These are phyloP conservation scores for Euplagia quadripunctaria DNA, from an alignment of 2,888 invertebrate genomes.

Conservation along the genomic window DNA sequence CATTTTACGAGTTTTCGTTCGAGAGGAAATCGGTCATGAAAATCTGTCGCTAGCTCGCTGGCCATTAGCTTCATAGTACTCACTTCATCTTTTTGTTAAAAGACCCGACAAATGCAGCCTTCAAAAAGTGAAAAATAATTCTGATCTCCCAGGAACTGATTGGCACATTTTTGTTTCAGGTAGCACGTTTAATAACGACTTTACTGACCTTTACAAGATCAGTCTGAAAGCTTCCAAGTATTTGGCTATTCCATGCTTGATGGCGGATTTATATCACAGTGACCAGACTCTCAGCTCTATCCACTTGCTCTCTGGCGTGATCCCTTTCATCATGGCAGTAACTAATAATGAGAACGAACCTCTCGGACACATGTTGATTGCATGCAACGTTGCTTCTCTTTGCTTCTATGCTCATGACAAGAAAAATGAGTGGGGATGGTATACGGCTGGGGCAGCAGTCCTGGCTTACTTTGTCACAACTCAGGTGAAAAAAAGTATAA, in stretches of 20 bases:
- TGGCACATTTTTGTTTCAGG: conserved; percentile 54
- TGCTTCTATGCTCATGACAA: conserved; percentile 62
- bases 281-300: conserved; percentile 60
- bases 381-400: conserved; percentile 71
- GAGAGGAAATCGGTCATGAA: too few species aligned
- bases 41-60: too few species aligned
- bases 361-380: conserved; percentile 69
- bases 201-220: conserved; percentile 62
- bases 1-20: too few species aligned
- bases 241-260: conserved; percentile 74
- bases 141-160: not conserved
- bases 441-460: conserved; percentile 68
- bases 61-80: too few species aligned
- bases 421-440: conserved; percentile 73
- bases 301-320: conserved; percentile 72
- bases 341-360: conserved; percentile 64
- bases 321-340: conserved; percentile 72
- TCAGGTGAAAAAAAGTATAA: conserved; percentile 55
- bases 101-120: too few species aligned
- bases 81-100: too few species aligned
- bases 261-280: conserved; percentile 70
- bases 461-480: conserved; percentile 68
- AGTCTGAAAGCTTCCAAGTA: conserved; percentile 70
- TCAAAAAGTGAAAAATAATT: too few species aligned
- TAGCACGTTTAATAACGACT: conserved; percentile 65